phyloP scores from a whole-genome alignment of 1,140 invertebrate genomes.

The Patella vulgata region DNA sequence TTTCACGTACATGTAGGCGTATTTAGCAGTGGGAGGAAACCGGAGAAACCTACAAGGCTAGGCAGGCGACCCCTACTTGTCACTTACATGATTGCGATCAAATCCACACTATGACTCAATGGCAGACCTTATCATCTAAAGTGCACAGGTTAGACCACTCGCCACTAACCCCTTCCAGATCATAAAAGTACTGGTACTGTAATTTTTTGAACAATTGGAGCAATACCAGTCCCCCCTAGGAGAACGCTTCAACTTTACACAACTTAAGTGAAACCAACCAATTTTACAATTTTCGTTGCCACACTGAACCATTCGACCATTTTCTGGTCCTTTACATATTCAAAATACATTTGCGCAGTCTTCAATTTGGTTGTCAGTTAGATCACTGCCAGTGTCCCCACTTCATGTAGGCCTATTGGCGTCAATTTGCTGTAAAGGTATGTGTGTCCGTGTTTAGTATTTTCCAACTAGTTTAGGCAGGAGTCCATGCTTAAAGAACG shows the following conservation, averaged over 20 bases:
- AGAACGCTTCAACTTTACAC: constrained; percentile 10
- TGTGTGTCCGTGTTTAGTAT: not conserved
- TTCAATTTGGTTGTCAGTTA: not conserved
- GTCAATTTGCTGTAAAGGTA: not conserved
- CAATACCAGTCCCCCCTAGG: not conserved
- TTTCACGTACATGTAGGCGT: no score
- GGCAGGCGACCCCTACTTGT: no score
- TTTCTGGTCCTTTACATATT: not conserved
- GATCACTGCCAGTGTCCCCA: not conserved
- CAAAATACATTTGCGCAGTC: no score
- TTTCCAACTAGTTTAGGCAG: constrained; percentile 26
- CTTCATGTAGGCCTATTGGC: not conserved
- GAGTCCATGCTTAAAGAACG: constrained; percentile 12
- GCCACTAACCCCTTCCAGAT: no score
- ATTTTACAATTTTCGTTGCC: constrained; percentile 21
- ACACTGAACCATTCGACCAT: constrained; percentile 16
- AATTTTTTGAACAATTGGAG: no score
- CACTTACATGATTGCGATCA: no score
- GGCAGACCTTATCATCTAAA: no score
- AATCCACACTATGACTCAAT: no score
- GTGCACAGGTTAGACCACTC: no score
- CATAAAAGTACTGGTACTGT: no score
- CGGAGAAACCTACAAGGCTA: no score
- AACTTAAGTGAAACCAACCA: constrained; percentile 22
- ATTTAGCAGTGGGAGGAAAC: no score